These are phyloP conservation scores for Eulemur rubriventer DNA, from an alignment of 2,797 vertebrate species.

Conservation along the genomic window DNA sequence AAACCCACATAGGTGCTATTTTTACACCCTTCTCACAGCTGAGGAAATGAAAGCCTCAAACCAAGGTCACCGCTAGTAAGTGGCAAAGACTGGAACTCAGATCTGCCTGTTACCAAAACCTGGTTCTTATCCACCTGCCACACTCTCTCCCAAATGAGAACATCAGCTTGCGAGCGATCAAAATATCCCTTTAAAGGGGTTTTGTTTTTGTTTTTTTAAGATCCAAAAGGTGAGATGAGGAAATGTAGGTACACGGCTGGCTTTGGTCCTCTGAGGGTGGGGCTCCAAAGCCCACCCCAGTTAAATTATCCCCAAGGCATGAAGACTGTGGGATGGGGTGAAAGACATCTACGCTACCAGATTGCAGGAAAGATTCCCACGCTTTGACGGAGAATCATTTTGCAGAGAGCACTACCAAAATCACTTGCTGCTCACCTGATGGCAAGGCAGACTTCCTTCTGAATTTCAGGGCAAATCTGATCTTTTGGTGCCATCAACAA, in stretches of 20 bases:
- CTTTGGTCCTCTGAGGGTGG: background rate
- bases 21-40: background rate
- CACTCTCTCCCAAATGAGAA: background rate
- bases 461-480: conserved; percentile 96
- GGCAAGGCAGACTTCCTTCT: conserved; percentile 97
- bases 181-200: background rate
- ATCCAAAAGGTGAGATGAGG: background rate
- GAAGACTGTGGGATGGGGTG: background rate
- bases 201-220: background rate
- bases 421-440: conserved; percentile 90
- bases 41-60: background rate
- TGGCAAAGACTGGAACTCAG: background rate
- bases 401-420: background rate
- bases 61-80: background rate
- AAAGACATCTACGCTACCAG: background rate
- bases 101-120: background rate
- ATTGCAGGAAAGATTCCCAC: background rate
- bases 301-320: background rate
- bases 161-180: background rate
- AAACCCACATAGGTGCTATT: background rate
- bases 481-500: conserved; percentile 97
- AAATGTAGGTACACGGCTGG: background rate
- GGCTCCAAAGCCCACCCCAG: background rate
- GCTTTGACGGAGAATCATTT: background rate
- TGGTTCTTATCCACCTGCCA: background rate